Base-by-base conservation (phyloP, 2,113 vertebrate genomes). In the Pelecanus crispus region DNA sequence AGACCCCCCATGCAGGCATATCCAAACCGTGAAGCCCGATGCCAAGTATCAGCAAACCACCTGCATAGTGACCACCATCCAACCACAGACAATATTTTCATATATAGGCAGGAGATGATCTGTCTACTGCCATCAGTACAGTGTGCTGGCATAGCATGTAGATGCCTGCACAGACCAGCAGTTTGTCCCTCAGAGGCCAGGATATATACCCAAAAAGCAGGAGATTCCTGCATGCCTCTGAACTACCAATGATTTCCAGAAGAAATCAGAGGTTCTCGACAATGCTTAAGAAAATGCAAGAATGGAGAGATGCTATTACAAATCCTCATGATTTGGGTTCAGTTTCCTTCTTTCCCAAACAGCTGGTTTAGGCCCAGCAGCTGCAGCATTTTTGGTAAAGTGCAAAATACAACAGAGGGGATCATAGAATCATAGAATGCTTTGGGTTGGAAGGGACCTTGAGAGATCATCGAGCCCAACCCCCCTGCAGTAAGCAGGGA, bases 381-480 rank as follows among this genome's bases (percentile, higher is more conserved):
- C 81, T 91, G 87, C 61, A 89, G 44, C 21, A 15, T 75, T 95
- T 91, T 52, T 87, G 77, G 25, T 63, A 72, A 79, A 75, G 66
- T 26, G 49, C 53, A 92, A 90, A 82, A 66, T 67, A 85, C 72
- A 73, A 79, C 53, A 95, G 70, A 82, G 18, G 11, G 24, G 29
- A 88, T 31, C 38, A 55, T 56, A n/a, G n/a, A n/a, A n/a, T n/a
- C n/a, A n/a, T n/a, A n/a, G n/a, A n/a, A n/a, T n/a, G n/a, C n/a
- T n/a, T n/a, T n/a, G n/a, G n/a, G n/a, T n/a, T n/a, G n/a, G n/a
- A n/a, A n/a, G n/a, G n/a, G n/a, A n/a, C n/a, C n/a, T n/a, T n/a
- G n/a, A n/a, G n/a, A n/a, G n/a, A n/a, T n/a, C n/a, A n/a, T n/a
- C n/a, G n/a, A n/a, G n/a, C n/a, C n/a, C n/a, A n/a, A n/a, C n/a